A percentile compares a stretch with the other conserved stretches of the same genome.
Evolutionary conservation across 2,113 vertebrate species (phyloP).

Genomic region (Notechis scutatus): DNA sequence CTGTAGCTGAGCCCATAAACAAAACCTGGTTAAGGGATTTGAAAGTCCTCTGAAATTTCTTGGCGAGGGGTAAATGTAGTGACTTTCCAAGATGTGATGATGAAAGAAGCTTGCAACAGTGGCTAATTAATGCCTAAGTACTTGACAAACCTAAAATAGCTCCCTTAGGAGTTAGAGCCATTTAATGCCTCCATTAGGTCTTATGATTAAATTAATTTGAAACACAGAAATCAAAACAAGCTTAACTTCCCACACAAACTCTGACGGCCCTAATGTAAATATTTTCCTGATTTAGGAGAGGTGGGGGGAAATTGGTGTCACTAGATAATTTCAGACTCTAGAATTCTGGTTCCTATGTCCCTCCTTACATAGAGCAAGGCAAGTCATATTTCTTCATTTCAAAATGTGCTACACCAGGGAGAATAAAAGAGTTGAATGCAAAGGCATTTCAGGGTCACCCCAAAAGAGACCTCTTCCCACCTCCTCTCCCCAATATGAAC

Average conservation of each 20-base stretch:
- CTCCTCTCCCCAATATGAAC: not conserved
- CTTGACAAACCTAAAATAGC: not conserved
- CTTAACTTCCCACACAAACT: not conserved
- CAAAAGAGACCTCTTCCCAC: not conserved
- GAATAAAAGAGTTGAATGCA: not conserved
- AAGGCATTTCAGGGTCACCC: not conserved
- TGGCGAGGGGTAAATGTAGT: not conserved
- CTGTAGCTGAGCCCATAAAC: not conserved
- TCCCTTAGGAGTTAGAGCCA: not conserved
- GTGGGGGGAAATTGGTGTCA: not conserved
- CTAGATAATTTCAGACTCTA: not conserved
- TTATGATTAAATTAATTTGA: not conserved
- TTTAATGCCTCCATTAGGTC: not conserved
- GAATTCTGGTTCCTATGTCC: not conserved
- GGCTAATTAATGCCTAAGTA: not conserved
- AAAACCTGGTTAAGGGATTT: not conserved
- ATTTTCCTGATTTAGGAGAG: not conserved
- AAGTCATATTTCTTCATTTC: not conserved
- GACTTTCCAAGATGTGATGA: not conserved
- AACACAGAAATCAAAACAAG: not conserved
- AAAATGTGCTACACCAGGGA: not conserved
- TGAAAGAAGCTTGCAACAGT: not conserved
- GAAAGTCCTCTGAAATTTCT: not conserved
- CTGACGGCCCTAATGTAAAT: not conserved
- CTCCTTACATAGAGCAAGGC: not conserved